A percentile compares a stretch with the other conserved stretches of the same genome.
These are phyloP conservation scores for Strigops habroptila DNA, from an alignment of 2,113 vertebrate species.

Conservation along the genomic window DNA sequence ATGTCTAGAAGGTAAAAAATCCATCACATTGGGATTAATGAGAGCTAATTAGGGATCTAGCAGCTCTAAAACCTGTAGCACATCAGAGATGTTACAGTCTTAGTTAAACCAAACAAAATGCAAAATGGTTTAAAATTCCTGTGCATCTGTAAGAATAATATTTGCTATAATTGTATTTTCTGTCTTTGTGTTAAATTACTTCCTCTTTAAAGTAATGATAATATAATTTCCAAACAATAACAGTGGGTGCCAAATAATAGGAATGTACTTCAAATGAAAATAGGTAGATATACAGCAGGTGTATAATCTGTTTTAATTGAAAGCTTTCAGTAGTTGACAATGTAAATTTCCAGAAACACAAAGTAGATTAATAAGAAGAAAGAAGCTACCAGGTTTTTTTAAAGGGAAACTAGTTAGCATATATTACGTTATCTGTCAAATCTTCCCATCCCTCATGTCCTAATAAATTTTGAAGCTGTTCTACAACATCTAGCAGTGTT, in stretches of 20 bases:
- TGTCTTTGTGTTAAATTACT: not conserved
- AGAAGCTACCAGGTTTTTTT: not conserved
- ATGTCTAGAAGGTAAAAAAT: not conserved
- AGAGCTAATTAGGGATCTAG: not conserved
- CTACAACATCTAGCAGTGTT: not conserved
- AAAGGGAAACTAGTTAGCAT: not conserved
- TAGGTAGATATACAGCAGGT: not conserved
- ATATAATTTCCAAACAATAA: not conserved
- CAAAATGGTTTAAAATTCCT: not conserved
- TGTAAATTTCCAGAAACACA: not conserved
- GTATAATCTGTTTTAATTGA: not conserved
- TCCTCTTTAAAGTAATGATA: not conserved
- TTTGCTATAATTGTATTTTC: not conserved
- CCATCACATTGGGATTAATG: not conserved
- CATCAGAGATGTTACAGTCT: not conserved
- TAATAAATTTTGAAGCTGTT: not conserved
- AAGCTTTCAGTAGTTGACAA: not conserved
- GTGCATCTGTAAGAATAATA: not conserved
- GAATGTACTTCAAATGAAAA: not conserved
- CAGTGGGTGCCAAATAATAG: not conserved
- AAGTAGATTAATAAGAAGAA: not conserved
- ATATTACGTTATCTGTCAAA: not conserved
- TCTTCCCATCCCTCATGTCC: not conserved
- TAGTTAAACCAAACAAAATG: not conserved
- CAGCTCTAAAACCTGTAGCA: not conserved